Percentiles rank a stretch among this genome's conserved stretches.
Evolutionary conservation across 1,140 invertebrate species (phyloP).

Genomic region (Ladona fulva): DNA sequence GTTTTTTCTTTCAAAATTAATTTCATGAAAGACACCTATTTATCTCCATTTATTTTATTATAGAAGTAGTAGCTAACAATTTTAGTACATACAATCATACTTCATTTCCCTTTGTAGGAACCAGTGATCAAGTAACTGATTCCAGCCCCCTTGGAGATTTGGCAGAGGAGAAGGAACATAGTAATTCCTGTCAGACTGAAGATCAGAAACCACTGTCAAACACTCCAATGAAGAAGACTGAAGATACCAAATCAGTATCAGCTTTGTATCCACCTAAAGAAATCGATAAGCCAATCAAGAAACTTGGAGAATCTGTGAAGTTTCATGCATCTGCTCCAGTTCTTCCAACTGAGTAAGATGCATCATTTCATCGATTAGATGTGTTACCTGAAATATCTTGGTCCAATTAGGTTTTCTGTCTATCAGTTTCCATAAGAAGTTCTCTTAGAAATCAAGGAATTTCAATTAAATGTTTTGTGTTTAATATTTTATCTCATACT

Average conservation of each 20-base stretch:
- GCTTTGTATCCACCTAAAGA: not conserved
- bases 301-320: not conserved
- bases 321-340: not conserved
- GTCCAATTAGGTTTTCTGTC: too few relatives aligned
- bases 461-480: too few relatives aligned
- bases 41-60: too few relatives aligned
- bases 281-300: not conserved
- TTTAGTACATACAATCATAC: too few relatives aligned
- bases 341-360: not conserved
- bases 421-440: too few relatives aligned
- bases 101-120: not conserved
- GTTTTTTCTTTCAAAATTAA: too few relatives aligned
- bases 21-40: too few relatives aligned
- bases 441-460: too few relatives aligned
- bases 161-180: not conserved
- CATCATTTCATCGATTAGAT: too few relatives aligned
- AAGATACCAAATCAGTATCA: conserved; percentile 1
- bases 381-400: too few relatives aligned
- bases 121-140: not conserved
- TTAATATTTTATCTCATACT: too few relatives aligned
- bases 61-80: too few relatives aligned
- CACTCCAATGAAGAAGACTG: not conserved
- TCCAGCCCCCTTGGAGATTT: not conserved
- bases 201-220: not conserved
- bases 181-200: not conserved